Evolutionary conservation across 2,797 vertebrate genomes (phyloP), one percentile per base, ranked within the genome.

Genomic region (Falco columbarius): DNA sequence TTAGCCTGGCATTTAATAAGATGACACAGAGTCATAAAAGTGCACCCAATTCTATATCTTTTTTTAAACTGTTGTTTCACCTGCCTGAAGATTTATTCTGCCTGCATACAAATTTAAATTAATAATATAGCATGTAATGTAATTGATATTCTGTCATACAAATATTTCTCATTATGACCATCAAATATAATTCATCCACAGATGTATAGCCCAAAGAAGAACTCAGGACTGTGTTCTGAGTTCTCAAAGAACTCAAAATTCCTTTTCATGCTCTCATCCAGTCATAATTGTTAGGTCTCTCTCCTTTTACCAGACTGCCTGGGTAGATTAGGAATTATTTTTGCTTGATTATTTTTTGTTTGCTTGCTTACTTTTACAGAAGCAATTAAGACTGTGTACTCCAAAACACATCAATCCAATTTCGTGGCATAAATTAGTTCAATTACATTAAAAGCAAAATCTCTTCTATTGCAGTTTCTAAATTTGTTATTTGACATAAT

Each of bases 371-470:
- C 11, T 75, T 96, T 82, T 80, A 52, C n/a, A 82, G n/a, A 73
- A 89, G 44, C 9, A 95, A 55, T 80, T 87, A 92, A 30, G 26
- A 6, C 44, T 87, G 9, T 52, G 7, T 66, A 71, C n/a, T 91
- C 47, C 49, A 73, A 91, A 94, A 85, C 44, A 80, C 3, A 4
- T 59, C 66, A 87, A 42, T 66, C 30, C 18, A 67, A 86, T 85
- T 95, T 87, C 30, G 73, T 76, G 32, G 59, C 42, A 76, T 80
- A 89, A 90, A 84, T 85, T 72, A 84, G 58, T 79, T 83, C 38
- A 68, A 59, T 89, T 94, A 73, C 63, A 63, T 51, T 80, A 80
- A 85, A 95, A 92, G 21, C 19, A 90, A 81, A 80, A 67, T 87
- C 9, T 67, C 10, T 81, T 92, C 46, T 70, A 18, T 23, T 76